These are phyloP conservation scores for Bellardia bayeri DNA, from an alignment of 2,888 invertebrate genomes.

Conservation along the genomic window DNA sequence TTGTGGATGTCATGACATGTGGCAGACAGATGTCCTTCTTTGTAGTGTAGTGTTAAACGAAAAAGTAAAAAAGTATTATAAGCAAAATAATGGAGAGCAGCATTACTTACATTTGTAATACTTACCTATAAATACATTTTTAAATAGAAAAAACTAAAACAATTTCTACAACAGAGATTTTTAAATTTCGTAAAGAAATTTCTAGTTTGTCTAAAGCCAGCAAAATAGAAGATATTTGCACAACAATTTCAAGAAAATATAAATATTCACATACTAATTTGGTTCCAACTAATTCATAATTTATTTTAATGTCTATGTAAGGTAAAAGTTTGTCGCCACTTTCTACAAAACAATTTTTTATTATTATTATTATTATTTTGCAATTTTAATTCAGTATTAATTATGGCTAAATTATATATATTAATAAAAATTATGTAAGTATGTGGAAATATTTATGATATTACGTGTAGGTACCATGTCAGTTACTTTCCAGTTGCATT, in stretches of 20 bases:
- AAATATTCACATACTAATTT: no score
- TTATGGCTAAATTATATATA: constrained; percentile 25
- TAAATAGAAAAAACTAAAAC: neutral
- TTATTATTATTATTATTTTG: neutral
- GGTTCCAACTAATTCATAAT: no score
- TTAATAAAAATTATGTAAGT: constrained; percentile 14
- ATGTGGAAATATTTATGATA: constrained; percentile 44
- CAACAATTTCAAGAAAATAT: no score
- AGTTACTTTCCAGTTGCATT: neutral
- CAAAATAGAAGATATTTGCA: no score
- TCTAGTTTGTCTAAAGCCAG: neutral
- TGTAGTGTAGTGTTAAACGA: constrained; percentile 47
- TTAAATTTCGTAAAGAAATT: neutral
- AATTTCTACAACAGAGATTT: constrained; percentile 13
- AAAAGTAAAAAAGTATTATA: neutral
- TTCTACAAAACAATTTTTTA: neutral
- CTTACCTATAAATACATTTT: neutral
- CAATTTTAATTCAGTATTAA: constrained; percentile 56
- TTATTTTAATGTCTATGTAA: no score
- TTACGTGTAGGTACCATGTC: neutral
- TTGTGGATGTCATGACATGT: constrained; percentile 62
- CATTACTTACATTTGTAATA: neutral
- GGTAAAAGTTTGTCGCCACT: neutral
- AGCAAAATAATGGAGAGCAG: neutral
- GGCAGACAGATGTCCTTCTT: constrained; percentile 71